Evolutionary conservation across 1,140 invertebrate genomes (phyloP).

Genomic region (Oscheius sp.): DNA sequence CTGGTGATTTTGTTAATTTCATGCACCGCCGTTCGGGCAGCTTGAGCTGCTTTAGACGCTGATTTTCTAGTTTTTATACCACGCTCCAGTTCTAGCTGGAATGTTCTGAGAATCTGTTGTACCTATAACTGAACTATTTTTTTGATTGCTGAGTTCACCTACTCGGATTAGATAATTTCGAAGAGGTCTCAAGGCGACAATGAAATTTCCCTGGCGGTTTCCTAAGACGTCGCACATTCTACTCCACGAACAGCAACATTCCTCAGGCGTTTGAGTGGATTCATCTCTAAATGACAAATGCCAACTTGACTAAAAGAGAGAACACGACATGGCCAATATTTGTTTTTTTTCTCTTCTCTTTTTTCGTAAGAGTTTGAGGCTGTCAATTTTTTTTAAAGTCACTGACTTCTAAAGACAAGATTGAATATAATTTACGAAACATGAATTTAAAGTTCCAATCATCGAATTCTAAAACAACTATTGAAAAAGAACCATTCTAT

Average conservation of each 20-base stretch:
- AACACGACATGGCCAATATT: too few relatives aligned
- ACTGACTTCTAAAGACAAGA: too few relatives aligned
- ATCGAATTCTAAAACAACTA: too few relatives aligned
- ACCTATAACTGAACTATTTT: slow-evolving; percentile 13
- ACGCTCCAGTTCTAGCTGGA: slow-evolving; percentile 32
- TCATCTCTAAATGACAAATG: slow-evolving; percentile 24
- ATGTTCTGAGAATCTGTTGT: slow-evolving; percentile 20
- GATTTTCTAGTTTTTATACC: slow-evolving; percentile 28
- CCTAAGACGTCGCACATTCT: slow-evolving; percentile 35
- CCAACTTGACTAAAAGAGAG: too few relatives aligned
- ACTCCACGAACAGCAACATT: slow-evolving; percentile 31
- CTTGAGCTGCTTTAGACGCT: neutral
- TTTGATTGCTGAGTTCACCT: neutral
- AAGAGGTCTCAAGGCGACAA: slow-evolving; percentile 14
- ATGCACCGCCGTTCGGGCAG: slow-evolving; percentile 2
- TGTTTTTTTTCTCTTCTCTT: too few relatives aligned
- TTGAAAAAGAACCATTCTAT: too few relatives aligned
- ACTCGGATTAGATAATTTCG: slow-evolving; percentile 13
- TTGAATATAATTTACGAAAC: too few relatives aligned
- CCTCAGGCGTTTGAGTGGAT: neutral
- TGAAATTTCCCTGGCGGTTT: slow-evolving; percentile 29
- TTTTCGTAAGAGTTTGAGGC: too few relatives aligned
- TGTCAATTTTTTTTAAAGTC: too few relatives aligned
- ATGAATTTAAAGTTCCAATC: too few relatives aligned
- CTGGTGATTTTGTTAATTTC: slow-evolving; percentile 29